These are phyloP conservation scores for Athalia rosae DNA, from an alignment of 2,888 invertebrate species.

Conservation along the genomic window DNA sequence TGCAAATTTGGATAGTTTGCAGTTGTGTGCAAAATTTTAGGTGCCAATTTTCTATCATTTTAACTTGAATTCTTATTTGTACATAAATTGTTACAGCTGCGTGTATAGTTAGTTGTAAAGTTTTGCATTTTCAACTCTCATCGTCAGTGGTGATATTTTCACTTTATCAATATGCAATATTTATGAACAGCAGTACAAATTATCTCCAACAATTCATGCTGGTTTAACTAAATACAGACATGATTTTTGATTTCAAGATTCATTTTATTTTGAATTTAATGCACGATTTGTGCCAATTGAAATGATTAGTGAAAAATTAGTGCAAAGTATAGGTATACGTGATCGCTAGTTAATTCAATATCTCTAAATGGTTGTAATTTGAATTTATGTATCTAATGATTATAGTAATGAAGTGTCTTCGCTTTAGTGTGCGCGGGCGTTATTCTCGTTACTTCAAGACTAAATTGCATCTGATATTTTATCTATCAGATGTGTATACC, in stretches of 20 bases:
- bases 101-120: constrained; percentile 1
- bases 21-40: background rate
- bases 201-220: constrained; percentile 9
- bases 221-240: constrained; percentile 6
- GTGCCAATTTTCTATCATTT: constrained; percentile 18
- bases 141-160: background rate
- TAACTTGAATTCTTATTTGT: constrained; percentile 8
- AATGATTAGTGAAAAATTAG: constrained; percentile 4
- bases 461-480: too few species aligned
- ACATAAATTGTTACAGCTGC: background rate
- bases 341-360: constrained; percentile 1
- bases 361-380: background rate
- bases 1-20: background rate
- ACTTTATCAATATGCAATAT: constrained; percentile 6
- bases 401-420: too few species aligned
- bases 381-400: too few species aligned
- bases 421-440: too few species aligned
- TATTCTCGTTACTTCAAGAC: too few species aligned
- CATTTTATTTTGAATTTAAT: constrained; percentile 13
- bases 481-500: too few species aligned
- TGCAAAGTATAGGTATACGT: background rate
- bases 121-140: background rate
- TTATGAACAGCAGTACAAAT: constrained; percentile 16
- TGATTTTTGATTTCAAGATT: constrained; percentile 6
- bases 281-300: constrained; percentile 22